These are phyloP conservation scores for Cassiopea andromeda DNA, from an alignment of 30 jellyfish, hydroid and myxozoan species.

Conservation along the genomic window DNA sequence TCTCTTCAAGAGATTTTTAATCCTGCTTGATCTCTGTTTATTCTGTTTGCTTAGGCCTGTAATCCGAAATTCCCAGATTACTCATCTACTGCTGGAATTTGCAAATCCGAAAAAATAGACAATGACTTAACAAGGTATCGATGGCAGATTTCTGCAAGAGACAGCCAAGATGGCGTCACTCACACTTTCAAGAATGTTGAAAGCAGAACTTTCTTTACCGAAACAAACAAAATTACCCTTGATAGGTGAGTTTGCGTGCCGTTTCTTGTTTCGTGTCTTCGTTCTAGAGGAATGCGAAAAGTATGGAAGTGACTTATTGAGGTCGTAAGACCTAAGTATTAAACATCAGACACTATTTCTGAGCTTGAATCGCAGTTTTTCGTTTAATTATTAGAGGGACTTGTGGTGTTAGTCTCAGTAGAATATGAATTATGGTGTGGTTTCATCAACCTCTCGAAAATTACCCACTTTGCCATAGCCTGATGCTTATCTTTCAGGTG, in stretches of 20 bases:
- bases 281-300: neutral
- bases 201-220: constrained; percentile 72
- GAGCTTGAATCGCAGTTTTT: too few relatives aligned
- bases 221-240: constrained; percentile 77
- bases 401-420: too few relatives aligned
- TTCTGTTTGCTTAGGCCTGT: constrained; percentile 74
- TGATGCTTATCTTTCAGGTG: too few relatives aligned
- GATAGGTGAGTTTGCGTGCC: constrained; percentile 73
- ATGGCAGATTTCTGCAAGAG: constrained; percentile 91
- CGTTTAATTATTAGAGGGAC: too few relatives aligned
- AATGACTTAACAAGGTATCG: constrained; percentile 80
- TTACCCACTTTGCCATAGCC: too few relatives aligned
- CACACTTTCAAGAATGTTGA: constrained; percentile 70
- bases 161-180: constrained; percentile 81
- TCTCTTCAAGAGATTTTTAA: neutral
- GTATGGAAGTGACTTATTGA: neutral
- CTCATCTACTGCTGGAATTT: constrained; percentile 82
- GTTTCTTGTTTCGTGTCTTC: neutral
- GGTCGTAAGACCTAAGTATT: too few relatives aligned
- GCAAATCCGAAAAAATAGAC: constrained; percentile 83
- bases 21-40: constrained; percentile 7
- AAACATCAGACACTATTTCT: too few relatives aligned
- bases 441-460: too few relatives aligned
- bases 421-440: too few relatives aligned
- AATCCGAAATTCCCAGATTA: constrained; percentile 84